Conservation (phyloP, 1,140 invertebrate species). For the Saccostrea echinata region DNA sequence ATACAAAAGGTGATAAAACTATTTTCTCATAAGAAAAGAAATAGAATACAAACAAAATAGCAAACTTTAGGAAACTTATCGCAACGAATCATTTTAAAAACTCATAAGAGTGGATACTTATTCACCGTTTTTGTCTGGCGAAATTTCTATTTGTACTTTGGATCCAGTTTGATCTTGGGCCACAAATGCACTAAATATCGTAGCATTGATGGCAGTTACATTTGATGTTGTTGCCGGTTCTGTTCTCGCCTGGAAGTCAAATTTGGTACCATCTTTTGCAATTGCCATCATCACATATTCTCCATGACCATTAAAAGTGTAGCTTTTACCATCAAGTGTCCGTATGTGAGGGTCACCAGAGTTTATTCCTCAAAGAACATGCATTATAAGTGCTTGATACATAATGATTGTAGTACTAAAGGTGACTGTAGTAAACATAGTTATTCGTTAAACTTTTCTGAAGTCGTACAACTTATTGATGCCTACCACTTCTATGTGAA, state of each 20-base stretch:
- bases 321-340: conserved; percentile 54
- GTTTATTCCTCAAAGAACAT: conserved; percentile 22
- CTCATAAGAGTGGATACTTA: no score
- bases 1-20: no score
- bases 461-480: background rate
- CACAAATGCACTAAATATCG: conserved; percentile 61
- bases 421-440: background rate
- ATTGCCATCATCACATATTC: conserved; percentile 51
- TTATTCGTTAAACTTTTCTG: background rate
- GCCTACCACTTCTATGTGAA: background rate
- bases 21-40: no score
- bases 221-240: conserved; percentile 39
- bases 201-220: conserved; percentile 56
- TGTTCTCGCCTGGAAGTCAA: conserved; percentile 56
- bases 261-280: background rate
- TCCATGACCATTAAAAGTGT: conserved; percentile 58
- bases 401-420: background rate
- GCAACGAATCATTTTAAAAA: no score
- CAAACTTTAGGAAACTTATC: no score
- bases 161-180: conserved; percentile 39
- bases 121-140: conserved; percentile 4
- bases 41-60: no score
- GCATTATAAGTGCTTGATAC: background rate
- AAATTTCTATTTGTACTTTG: conserved; percentile 54
- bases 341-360: conserved; percentile 58